Percentiles rank a stretch among this genome's conserved stretches.
phyloP scores from a whole-genome alignment of 2,888 invertebrate genomes.

The Drosophila sordidula region DNA sequence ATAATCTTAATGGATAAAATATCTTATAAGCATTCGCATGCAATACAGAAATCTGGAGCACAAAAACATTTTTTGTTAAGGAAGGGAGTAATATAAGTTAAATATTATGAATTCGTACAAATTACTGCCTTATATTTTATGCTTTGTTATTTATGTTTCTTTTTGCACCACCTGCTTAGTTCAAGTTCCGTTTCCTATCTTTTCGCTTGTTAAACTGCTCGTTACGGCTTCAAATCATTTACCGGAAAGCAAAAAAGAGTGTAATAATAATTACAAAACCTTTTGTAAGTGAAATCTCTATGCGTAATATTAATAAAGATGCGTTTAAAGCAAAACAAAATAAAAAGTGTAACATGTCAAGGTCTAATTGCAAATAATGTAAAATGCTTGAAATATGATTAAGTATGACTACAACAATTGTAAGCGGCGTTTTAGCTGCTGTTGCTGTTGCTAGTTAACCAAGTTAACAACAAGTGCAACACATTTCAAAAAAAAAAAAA shows the following conservation, averaged over 20 bases:
- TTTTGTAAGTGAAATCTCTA: conserved; percentile 3
- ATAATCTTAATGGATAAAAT: too few species aligned
- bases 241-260: conserved; percentile 10
- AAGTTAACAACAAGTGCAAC: conserved; percentile 72
- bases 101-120: background rate
- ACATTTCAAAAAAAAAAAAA: conserved; percentile 5
- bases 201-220: conserved; percentile 4
- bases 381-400: conserved; percentile 43
- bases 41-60: too few species aligned
- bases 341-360: conserved; percentile 62
- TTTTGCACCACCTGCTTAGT: background rate
- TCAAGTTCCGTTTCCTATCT: conserved; percentile 3
- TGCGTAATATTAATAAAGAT: conserved; percentile 8
- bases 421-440: conserved; percentile 19
- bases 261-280: conserved; percentile 4
- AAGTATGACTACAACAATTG: conserved; percentile 28
- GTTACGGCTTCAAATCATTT: conserved; percentile 8
- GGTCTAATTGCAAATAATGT: conserved; percentile 71
- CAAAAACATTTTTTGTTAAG: too few species aligned
- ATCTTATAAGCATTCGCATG: too few species aligned
- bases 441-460: conserved; percentile 44
- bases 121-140: background rate
- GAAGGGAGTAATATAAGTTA: background rate
- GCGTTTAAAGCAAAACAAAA: conserved; percentile 12
- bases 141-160: background rate